Percentiles rank a stretch among this genome's conserved stretches.
Conservation (phyloP, 2,113 vertebrate genomes). For the Bos indicus region DNA sequence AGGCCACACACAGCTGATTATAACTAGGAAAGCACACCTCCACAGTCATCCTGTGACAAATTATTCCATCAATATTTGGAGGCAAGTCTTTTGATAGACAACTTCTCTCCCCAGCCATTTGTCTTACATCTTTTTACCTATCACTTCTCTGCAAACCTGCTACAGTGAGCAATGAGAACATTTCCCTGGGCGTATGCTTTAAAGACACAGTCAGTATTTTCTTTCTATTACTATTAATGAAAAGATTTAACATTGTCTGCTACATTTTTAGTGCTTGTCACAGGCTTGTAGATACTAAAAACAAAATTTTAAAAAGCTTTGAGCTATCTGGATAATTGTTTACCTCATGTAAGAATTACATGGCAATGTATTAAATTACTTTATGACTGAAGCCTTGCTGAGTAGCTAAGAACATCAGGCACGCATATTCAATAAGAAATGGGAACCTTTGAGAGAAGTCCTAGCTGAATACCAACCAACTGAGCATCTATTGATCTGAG, state of each 20-base stretch:
- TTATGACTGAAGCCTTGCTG: constrained; percentile 32
- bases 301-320: constrained; percentile 49
- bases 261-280: neutral
- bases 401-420: constrained; percentile 34
- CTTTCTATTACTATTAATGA: neutral
- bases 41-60: constrained; percentile 58
- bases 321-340: constrained; percentile 3
- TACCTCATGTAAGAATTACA: constrained; percentile 48
- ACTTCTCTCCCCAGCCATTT: constrained; percentile 36
- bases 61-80: constrained; percentile 44
- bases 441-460: neutral
- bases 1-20: constrained; percentile 35
- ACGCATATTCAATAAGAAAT: constrained; percentile 48
- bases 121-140: neutral
- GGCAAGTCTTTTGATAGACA: neutral
- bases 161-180: neutral
- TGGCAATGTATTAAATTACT: constrained; percentile 60
- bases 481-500: constrained; percentile 31
- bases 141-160: neutral
- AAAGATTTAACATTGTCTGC: neutral
- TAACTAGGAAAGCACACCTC: neutral
- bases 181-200: constrained; percentile 21
- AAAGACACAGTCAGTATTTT: neutral
- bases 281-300: constrained; percentile 42
- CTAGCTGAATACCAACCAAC: constrained; percentile 39